These are phyloP conservation scores for Lycocorax pyrrhopterus DNA, from an alignment of 2,113 vertebrate species.

Conservation along the genomic window DNA sequence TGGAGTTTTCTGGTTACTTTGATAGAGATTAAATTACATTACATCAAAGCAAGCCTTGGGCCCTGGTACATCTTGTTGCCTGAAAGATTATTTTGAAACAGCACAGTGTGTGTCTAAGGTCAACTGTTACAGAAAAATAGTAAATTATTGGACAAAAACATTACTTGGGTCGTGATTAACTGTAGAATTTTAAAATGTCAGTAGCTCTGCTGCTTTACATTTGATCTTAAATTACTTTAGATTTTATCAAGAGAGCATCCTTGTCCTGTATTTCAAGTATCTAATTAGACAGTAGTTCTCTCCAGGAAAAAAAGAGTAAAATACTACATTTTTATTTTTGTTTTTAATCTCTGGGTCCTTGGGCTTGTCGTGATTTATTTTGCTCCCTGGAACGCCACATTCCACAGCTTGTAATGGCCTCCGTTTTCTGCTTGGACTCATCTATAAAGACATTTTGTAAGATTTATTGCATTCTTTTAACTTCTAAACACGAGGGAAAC, in stretches of 20 bases:
- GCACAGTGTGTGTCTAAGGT: neutral
- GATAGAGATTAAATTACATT: neutral
- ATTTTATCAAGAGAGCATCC: neutral
- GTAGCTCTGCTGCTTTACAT: neutral
- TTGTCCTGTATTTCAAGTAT: neutral
- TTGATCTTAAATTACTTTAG: neutral
- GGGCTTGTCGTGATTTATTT: conserved; percentile 10
- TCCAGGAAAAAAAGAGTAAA: neutral
- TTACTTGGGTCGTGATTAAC: neutral
- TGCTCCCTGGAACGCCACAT: conserved; percentile 19
- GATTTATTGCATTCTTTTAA: conserved; percentile 50
- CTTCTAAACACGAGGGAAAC: neutral
- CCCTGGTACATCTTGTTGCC: neutral
- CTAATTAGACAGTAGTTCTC: neutral
- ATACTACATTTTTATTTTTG: neutral
- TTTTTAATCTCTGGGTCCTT: conserved; percentile 4
- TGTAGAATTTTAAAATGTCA: neutral
- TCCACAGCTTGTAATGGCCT: conserved; percentile 49
- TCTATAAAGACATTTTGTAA: conserved; percentile 44
- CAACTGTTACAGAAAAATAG: neutral
- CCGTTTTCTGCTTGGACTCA: conserved; percentile 13
- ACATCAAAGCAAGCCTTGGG: neutral
- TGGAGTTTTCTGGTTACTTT: neutral
- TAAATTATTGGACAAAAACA: neutral
- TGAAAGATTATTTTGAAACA: neutral